Evolutionary conservation across 2,797 vertebrate species (phyloP).

Genomic region (Anabas testudineus): DNA sequence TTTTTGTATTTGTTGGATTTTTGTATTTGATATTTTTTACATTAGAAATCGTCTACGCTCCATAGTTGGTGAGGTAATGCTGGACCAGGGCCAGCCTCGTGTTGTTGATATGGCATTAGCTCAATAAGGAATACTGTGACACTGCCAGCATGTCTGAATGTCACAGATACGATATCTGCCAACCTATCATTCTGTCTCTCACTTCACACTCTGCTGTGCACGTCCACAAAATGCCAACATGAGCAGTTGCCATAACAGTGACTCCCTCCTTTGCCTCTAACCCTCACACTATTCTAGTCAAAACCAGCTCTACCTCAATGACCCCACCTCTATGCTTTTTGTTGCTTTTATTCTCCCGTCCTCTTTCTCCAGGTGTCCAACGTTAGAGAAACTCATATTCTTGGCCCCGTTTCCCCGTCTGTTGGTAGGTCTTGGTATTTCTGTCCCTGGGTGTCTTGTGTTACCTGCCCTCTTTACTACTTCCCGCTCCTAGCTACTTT

Average conservation of each 20-base stretch:
- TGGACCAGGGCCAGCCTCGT: slow-evolving; percentile 20
- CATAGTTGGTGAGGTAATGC: slow-evolving; percentile 39
- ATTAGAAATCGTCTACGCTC: slow-evolving; percentile 12
- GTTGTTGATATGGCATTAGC: slow-evolving; percentile 34
- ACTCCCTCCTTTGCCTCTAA: slow-evolving; percentile 30
- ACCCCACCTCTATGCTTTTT: not conserved
- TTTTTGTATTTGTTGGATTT: not conserved
- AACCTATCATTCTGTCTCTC: slow-evolving; percentile 40
- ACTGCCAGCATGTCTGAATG: slow-evolving; percentile 57
- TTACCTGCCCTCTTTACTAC: slow-evolving; percentile 62
- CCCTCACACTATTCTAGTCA: slow-evolving; percentile 33
- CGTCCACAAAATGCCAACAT: slow-evolving; percentile 60
- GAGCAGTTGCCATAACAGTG: slow-evolving; percentile 51
- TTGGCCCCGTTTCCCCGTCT: slow-evolving; percentile 33
- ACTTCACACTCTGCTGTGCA: slow-evolving; percentile 43
- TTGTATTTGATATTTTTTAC: no score
- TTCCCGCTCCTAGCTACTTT: slow-evolving; percentile 52
- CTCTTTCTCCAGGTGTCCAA: slow-evolving; percentile 37
- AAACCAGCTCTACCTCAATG: slow-evolving; percentile 11
- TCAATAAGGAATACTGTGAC: slow-evolving; percentile 37
- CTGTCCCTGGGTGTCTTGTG: slow-evolving; percentile 52
- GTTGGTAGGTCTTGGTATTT: slow-evolving; percentile 55
- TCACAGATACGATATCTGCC: slow-evolving; percentile 62
- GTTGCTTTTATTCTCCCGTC: not conserved
- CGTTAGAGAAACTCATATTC: slow-evolving; percentile 39